Conservation (phyloP, 2,797 vertebrate species). For the Hypotaenidia okinawae region DNA sequence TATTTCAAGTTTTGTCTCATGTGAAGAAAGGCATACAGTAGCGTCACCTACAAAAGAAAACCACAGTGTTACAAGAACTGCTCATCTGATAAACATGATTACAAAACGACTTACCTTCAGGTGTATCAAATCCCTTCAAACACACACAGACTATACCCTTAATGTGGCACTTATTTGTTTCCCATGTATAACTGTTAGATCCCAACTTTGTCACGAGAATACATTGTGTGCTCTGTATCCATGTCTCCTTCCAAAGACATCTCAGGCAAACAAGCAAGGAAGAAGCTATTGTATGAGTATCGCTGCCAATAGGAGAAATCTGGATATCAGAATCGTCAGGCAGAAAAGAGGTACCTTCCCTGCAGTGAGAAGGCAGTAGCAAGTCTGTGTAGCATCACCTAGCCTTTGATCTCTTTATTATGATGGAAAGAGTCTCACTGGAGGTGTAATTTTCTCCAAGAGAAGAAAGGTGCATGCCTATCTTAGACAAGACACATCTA, state of each 20-base stretch:
- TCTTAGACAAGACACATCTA: not conserved
- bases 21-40: slow-evolving; percentile 67
- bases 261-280: not conserved
- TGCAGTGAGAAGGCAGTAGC: not conserved
- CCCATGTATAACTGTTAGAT: not conserved
- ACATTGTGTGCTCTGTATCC: not conserved
- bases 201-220: not conserved
- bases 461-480: not conserved
- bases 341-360: not conserved
- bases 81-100: not conserved
- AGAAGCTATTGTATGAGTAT: not conserved
- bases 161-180: not conserved
- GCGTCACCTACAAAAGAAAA: slow-evolving; percentile 71
- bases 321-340: not conserved
- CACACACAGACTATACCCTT: not conserved
- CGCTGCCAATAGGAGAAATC: not conserved
- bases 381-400: not conserved
- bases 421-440: not conserved
- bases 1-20: slow-evolving; percentile 87
- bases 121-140: not conserved
- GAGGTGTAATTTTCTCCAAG: not conserved
- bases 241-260: not conserved
- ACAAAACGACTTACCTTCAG: not conserved
- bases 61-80: slow-evolving; percentile 1
- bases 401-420: not conserved